Base-by-base conservation (phyloP, 2,113 vertebrate genomes). In the Amazona guildingii region DNA sequence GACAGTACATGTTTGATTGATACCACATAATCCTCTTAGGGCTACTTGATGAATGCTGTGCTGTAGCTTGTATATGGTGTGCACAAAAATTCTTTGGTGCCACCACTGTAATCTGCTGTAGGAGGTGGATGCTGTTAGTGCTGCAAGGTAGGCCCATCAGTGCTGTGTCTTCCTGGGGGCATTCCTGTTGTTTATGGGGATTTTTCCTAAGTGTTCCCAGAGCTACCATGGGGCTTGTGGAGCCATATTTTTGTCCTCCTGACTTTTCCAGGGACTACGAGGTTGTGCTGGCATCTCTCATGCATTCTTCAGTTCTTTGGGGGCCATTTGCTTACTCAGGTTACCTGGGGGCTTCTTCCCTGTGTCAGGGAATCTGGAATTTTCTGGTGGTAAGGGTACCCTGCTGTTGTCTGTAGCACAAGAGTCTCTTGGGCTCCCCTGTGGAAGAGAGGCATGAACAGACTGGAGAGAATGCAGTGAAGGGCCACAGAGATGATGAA, bases 401-500 rank as follows among this genome's bases (percentile, higher is more conserved):
- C 39, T n/a, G 19, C 70, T 76, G 44, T n/a, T 29, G 23, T 17
- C 39, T 68, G 15, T 75, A 68, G 54, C 39, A 52, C 24, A 54
- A 48, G 39, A 54, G 16, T 41, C n/a, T 69, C 75, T 31, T 54
- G 54, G 79, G 28, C 33, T 54, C 13, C 35, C 27, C 33, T 29
- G 11, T 44, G 33, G 27, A 41, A 13, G 43, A 21, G 68, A 74
- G 21, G 27, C 21, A 28, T 1, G 1, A 61, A 59, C 21, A 59
- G 57, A 15, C n/a, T 59, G 57, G 57, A 35, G 57, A 59, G 57
- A 59, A n/a, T 59, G 66, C 33, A 33, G 33, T 29, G 49, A 48
- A 64, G n/a, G 63, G 39, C 46, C 21, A 21, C 64, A 0, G 2
- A 70, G 11, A 28, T 37, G 37, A 62, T 0, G 0, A 43, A 68